phyloP scores from a whole-genome alignment of 2,113 vertebrate species.

The Chaetodon auriga region DNA sequence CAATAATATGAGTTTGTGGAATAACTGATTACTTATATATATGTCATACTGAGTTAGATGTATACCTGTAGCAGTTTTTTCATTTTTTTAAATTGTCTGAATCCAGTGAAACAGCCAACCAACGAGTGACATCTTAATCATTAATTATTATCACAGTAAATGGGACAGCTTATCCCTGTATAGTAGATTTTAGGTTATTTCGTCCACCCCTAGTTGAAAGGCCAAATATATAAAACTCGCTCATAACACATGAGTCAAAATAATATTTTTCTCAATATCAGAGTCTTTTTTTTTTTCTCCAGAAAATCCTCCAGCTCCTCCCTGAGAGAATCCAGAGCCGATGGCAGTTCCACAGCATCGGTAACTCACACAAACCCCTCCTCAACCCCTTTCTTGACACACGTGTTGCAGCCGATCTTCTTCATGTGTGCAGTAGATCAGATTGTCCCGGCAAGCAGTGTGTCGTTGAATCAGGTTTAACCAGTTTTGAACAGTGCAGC shows the following conservation, averaged over 20 bases:
- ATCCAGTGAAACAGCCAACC: not conserved
- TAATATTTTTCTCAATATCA: not conserved
- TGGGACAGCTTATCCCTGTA: not conserved
- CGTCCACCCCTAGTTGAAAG: not conserved
- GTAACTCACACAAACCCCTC: constrained; percentile 78
- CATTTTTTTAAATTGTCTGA: not conserved
- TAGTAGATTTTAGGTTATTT: not conserved
- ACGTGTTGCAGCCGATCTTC: not conserved
- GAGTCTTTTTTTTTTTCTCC: constrained; percentile 29
- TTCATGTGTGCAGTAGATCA: not conserved
- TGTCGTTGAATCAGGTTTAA: constrained; percentile 3
- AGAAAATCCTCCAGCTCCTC: constrained; percentile 99
- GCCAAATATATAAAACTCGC: not conserved
- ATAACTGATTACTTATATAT: not conserved
- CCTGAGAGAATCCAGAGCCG: constrained; percentile 96
- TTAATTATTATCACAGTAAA: not conserved
- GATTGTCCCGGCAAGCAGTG: not conserved
- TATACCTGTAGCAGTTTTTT: not conserved
- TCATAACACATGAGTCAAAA: not conserved
- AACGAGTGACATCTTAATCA: not conserved
- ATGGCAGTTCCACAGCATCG: constrained; percentile 99
- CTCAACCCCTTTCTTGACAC: constrained; percentile 63
- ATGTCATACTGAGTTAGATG: not conserved
- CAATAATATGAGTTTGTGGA: not conserved
- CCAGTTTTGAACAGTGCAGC: not conserved